Percentiles rank a stretch among this genome's conserved stretches.
Evolutionary conservation across 2,113 vertebrate genomes (phyloP).

Genomic region (Trichomycterus rosablanca): DNA sequence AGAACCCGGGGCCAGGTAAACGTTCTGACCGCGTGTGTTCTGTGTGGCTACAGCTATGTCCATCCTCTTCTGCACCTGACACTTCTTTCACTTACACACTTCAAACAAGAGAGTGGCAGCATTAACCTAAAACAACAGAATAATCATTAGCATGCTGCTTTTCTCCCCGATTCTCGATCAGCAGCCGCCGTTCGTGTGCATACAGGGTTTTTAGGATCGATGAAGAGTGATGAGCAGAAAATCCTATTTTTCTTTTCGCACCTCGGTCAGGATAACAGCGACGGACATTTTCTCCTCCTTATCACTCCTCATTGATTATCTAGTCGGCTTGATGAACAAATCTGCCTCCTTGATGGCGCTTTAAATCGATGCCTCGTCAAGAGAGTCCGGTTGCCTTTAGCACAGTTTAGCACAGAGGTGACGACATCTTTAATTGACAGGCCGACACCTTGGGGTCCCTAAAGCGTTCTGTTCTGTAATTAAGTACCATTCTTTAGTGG

Average conservation of each 20-base stretch:
- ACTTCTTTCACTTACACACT: slow-evolving; percentile 36
- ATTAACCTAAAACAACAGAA: slow-evolving; percentile 1
- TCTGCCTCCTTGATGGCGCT: slow-evolving; percentile 48
- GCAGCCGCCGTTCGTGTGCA: no score
- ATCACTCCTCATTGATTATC: slow-evolving; percentile 56
- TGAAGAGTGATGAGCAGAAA: no score
- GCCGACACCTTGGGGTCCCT: neutral
- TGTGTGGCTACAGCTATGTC: slow-evolving; percentile 87
- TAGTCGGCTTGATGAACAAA: slow-evolving; percentile 59
- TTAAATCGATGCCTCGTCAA: slow-evolving; percentile 42
- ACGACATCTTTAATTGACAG: slow-evolving; percentile 18
- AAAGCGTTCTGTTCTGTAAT: neutral
- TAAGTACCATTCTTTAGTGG: neutral
- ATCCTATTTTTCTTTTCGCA: no score
- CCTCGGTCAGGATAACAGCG: no score
- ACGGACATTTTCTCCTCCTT: slow-evolving; percentile 42
- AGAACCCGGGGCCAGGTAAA: slow-evolving; percentile 91
- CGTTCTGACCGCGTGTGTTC: slow-evolving; percentile 86
- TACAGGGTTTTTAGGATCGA: no score
- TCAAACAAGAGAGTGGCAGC: slow-evolving; percentile 22
- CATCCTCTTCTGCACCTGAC: slow-evolving; percentile 62
- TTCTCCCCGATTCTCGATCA: no score
- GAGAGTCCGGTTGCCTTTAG: neutral
- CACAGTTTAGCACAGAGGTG: neutral
- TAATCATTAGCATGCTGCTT: neutral